A percentile compares a stretch with the other conserved stretches of the same genome.
Conservation (phyloP, 2,888 invertebrate genomes). For the Eupelmus urozonus region DNA sequence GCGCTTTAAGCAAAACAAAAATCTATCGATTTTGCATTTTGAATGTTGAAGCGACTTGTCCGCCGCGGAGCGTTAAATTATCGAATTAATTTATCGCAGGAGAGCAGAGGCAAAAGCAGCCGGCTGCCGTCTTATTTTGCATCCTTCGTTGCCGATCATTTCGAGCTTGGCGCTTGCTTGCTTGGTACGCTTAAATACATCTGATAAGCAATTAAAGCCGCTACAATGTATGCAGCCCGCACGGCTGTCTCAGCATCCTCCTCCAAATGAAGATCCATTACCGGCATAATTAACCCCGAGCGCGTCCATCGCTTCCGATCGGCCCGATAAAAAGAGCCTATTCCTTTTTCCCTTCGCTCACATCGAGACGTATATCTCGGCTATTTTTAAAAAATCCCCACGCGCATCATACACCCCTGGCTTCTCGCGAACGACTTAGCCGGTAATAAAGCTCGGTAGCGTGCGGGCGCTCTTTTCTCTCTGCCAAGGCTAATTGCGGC, state of each 20-base stretch:
- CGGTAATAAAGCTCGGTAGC: not conserved
- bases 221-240: conserved; percentile 18
- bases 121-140: no score
- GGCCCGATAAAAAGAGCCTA: no score
- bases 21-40: no score
- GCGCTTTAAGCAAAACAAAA: no score
- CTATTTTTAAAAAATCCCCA: no score
- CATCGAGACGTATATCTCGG: no score
- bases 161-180: no score
- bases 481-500: conserved; percentile 22
- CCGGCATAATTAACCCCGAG: not conserved
- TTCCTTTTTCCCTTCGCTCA: no score
- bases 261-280: not conserved
- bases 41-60: not conserved
- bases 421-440: no score
- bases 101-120: no score
- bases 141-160: no score
- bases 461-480: not conserved
- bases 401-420: no score
- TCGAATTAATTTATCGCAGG: conserved; percentile 11
- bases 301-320: not conserved
- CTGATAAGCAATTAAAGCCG: conserved; percentile 32
- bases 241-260: not conserved
- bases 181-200: conserved; percentile 1
- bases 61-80: not conserved